Conservation (phyloP, 2,888 invertebrate genomes). For the Luffia ferchaultella region DNA sequence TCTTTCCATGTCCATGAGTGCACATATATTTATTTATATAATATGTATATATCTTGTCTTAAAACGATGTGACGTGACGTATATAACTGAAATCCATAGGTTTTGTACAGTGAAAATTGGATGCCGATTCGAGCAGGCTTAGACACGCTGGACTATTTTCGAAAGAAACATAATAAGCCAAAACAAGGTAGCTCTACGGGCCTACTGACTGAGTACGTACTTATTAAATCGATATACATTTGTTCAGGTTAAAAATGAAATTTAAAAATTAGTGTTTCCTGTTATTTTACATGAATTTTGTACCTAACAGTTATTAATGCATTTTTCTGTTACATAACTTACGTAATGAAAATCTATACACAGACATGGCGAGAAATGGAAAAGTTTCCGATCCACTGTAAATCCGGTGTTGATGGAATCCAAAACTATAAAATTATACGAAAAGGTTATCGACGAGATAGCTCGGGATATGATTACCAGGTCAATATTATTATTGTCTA, state of each 20-base stretch:
- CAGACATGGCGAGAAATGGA: constrained; percentile 83
- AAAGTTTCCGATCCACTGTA: constrained; percentile 74
- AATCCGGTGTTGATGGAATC: constrained; percentile 81
- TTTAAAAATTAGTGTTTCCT: no score
- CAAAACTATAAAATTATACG: constrained; percentile 73
- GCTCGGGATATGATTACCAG: constrained; percentile 71
- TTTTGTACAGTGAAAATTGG: not conserved
- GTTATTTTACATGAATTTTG: no score
- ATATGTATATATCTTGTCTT: no score
- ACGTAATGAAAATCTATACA: not conserved
- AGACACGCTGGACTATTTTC: not conserved
- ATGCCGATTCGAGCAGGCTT: not conserved
- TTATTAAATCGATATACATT: no score
- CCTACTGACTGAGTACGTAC: not conserved
- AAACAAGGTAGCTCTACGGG: not conserved
- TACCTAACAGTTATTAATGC: no score
- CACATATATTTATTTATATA: no score
- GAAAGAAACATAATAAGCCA: not conserved
- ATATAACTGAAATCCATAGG: no score
- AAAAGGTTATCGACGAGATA: constrained; percentile 70
- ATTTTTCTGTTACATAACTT: not conserved
- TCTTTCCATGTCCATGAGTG: no score
- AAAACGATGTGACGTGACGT: no score
- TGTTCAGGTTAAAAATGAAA: no score
- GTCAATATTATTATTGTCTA: constrained; percentile 38